A percentile compares a stretch with the other conserved stretches of the same genome.
Evolutionary conservation across 1,140 invertebrate genomes (phyloP).

Genomic region (Latrodectus geometricus): DNA sequence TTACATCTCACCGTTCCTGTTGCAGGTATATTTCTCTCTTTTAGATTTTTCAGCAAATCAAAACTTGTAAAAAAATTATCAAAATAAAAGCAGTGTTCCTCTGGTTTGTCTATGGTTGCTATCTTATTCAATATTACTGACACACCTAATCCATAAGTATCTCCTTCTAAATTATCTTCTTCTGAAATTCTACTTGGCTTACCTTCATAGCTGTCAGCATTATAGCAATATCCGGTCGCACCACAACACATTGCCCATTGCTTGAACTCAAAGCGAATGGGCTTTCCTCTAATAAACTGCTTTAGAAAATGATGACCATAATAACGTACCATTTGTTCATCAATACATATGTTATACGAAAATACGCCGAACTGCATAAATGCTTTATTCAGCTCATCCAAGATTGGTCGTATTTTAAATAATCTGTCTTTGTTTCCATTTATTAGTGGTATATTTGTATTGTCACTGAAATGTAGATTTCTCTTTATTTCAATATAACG

Average conservation of each 20-base stretch:
- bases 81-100: slow-evolving; percentile 18
- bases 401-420: slow-evolving; percentile 40
- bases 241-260: slow-evolving; percentile 38
- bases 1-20: slow-evolving; percentile 19
- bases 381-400: slow-evolving; percentile 41
- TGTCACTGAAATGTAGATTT: slow-evolving; percentile 40
- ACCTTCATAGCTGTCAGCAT: slow-evolving; percentile 37
- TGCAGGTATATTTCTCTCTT: slow-evolving; percentile 18
- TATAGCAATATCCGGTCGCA: slow-evolving; percentile 39
- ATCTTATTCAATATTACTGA: slow-evolving; percentile 22
- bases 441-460: slow-evolving; percentile 42
- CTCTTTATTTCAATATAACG: slow-evolving; percentile 40
- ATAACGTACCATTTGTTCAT: slow-evolving; percentile 40
- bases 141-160: slow-evolving; percentile 22
- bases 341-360: slow-evolving; percentile 42
- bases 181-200: slow-evolving; percentile 40
- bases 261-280: slow-evolving; percentile 38
- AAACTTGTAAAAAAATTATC: slow-evolving; percentile 17
- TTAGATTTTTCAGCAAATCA: slow-evolving; percentile 21
- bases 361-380: slow-evolving; percentile 39
- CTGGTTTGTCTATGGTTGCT: slow-evolving; percentile 19
- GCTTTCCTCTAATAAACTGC: slow-evolving; percentile 41
- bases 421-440: slow-evolving; percentile 40
- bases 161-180: slow-evolving; percentile 42
- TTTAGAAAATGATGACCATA: slow-evolving; percentile 40